Percentiles rank a stretch among this genome's conserved stretches.
These are phyloP conservation scores for Leptopilina syphax DNA, from an alignment of 2,888 invertebrate species.

Conservation along the genomic window DNA sequence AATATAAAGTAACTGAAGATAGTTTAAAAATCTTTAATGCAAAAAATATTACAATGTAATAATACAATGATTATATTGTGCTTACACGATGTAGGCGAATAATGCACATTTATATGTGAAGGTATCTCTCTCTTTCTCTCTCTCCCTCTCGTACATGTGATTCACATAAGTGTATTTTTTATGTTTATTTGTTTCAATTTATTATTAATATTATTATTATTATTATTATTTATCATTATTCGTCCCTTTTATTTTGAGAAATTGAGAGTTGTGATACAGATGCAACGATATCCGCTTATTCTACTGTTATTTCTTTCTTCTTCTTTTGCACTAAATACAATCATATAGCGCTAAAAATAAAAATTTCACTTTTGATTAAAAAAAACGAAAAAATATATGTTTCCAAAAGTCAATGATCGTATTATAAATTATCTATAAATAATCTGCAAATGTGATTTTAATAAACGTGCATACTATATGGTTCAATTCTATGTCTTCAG, in stretches of 20 bases:
- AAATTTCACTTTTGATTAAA: neutral
- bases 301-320: neutral
- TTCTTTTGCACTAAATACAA: constrained; percentile 39
- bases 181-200: constrained; percentile 5
- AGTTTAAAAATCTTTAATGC: constrained; percentile 41
- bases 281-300: constrained; percentile 27
- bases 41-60: constrained; percentile 41
- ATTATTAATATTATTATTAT: too few species aligned
- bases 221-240: neutral
- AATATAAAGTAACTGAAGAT: neutral
- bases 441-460: constrained; percentile 31
- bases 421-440: constrained; percentile 28
- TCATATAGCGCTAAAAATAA: constrained; percentile 35
- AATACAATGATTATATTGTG: constrained; percentile 41
- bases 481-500: constrained; percentile 22
- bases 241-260: constrained; percentile 3
- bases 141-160: neutral
- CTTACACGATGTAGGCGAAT: constrained; percentile 38
- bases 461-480: constrained; percentile 28
- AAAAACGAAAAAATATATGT: neutral
- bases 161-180: constrained; percentile 8
- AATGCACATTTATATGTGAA: constrained; percentile 29
- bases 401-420: constrained; percentile 21
- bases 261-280: constrained; percentile 30
- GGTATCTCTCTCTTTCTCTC: constrained; percentile 16